phyloP scores from a whole-genome alignment of 2,113 vertebrate species.

The Mustelus asterias region DNA sequence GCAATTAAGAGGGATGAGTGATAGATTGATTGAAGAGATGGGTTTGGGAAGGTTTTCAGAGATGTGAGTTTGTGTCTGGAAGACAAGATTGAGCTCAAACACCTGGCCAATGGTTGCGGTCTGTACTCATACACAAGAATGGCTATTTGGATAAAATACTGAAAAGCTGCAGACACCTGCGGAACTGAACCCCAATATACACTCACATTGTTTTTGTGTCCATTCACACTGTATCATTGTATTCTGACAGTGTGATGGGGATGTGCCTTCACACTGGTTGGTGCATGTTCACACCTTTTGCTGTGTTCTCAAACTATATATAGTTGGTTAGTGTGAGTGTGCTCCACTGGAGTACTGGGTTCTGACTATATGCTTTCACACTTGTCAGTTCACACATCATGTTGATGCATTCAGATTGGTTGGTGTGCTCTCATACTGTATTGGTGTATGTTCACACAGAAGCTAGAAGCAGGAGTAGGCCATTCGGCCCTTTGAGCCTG shows the following conservation, averaged over 20 bases:
- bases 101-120: neutral
- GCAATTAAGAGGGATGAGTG: neutral
- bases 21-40: neutral
- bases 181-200: neutral
- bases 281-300: neutral
- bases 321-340: too few relatives aligned
- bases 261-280: neutral
- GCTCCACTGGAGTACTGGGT: neutral
- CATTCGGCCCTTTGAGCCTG: too few relatives aligned
- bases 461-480: too few relatives aligned
- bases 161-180: neutral
- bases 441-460: too few relatives aligned
- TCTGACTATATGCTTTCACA: neutral
- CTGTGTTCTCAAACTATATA: neutral
- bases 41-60: neutral
- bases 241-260: neutral
- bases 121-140: neutral
- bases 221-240: neutral
- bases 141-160: neutral
- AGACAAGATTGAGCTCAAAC: neutral
- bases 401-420: neutral
- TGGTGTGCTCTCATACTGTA: neutral
- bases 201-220: neutral
- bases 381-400: too few relatives aligned
- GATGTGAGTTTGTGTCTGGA: neutral